phyloP scores from a whole-genome alignment of 2,113 vertebrate genomes.

The Aythya baeri region DNA sequence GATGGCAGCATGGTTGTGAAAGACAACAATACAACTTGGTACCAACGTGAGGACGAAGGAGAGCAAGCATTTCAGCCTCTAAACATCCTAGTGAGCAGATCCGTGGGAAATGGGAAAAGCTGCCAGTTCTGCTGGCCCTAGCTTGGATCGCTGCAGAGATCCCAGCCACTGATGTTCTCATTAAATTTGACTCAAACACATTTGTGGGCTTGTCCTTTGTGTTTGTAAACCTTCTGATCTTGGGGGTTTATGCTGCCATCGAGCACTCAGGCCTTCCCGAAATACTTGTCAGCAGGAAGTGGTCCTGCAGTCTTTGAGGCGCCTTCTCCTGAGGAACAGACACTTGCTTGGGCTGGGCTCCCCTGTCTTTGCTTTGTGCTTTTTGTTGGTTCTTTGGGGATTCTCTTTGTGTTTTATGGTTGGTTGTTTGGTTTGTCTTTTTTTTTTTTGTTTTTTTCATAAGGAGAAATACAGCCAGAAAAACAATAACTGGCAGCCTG shows the following conservation, averaged over 20 bases:
- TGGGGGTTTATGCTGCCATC: not conserved
- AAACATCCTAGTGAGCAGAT: not conserved
- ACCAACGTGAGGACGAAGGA: not conserved
- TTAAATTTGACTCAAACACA: not conserved
- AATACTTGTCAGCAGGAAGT: fast-evolving
- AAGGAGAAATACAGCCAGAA: not conserved
- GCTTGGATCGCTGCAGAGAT: not conserved
- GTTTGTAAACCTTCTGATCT: not conserved
- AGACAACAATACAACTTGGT: not conserved
- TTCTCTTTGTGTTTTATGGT: not conserved
- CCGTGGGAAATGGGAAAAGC: not conserved
- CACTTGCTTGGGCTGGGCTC: fast-evolving
- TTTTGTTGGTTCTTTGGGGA: fast-evolving
- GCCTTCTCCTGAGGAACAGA: not conserved
- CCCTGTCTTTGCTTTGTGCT: not conserved
- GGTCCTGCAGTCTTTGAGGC: not conserved
- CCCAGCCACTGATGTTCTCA: fast-evolving
- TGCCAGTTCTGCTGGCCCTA: not conserved
- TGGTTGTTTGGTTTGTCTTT: too few species aligned
- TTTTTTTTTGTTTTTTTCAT: not conserved
- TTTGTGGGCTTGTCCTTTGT: not conserved
- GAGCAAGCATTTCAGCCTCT: not conserved
- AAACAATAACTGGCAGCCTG: not conserved
- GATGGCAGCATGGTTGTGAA: not conserved
- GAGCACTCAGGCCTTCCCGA: fast-evolving